Evolutionary conservation across 2,113 vertebrate species (phyloP).

Genomic region (Oreotrochilus melanogaster): DNA sequence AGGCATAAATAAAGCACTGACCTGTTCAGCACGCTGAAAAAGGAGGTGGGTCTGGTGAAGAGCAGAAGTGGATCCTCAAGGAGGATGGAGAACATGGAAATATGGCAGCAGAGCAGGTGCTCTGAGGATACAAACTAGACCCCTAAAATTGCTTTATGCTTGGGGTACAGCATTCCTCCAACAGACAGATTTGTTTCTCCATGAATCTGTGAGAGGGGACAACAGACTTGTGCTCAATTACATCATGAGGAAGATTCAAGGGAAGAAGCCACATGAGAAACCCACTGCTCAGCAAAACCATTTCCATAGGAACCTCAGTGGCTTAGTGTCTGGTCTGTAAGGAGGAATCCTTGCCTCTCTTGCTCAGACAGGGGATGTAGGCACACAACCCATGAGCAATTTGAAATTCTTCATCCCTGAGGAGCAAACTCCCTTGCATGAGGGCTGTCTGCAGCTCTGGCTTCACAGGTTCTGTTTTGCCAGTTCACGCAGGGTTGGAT

Average conservation of each 20-base stretch:
- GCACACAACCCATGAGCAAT: not conserved
- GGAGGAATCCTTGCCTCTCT: not conserved
- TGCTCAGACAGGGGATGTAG: not conserved
- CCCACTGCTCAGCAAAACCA: not conserved
- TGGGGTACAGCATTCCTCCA: not conserved
- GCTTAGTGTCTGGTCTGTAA: not conserved
- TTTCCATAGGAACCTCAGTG: not conserved
- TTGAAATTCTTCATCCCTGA: not conserved
- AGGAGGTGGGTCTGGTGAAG: not conserved
- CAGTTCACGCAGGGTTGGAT: not conserved
- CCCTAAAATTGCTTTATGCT: not conserved
- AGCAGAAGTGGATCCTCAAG: not conserved
- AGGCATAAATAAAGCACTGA: not conserved
- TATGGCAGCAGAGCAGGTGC: not conserved
- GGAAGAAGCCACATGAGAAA: not conserved
- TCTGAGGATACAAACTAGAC: not conserved
- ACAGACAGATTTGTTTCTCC: not conserved
- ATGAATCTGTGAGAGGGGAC: not conserved
- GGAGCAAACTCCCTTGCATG: not conserved
- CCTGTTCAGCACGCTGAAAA: not conserved
- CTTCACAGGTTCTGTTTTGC: not conserved
- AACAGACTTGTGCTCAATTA: not conserved
- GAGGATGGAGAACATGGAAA: not conserved
- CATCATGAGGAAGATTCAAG: not conserved
- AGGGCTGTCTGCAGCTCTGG: not conserved